Conservation (phyloP, 2,888 invertebrate species). For the Cephus rjabovi region DNA sequence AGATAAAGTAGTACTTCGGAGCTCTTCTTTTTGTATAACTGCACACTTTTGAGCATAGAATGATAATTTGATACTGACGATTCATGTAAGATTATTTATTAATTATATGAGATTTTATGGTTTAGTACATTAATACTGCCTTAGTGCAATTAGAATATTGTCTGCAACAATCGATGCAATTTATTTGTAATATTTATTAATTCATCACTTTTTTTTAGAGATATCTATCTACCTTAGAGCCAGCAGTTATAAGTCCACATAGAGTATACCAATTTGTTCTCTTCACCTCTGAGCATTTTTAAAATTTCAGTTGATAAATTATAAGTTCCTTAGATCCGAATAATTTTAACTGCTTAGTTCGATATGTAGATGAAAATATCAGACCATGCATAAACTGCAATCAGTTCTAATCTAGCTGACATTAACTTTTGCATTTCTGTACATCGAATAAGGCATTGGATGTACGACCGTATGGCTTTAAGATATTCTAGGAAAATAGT, state of each 20-base stretch:
- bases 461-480: conserved; percentile 31
- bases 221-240: conserved; percentile 26
- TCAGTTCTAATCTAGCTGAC: not conserved
- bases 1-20: conserved; percentile 11
- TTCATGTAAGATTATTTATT: not conserved
- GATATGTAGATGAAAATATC: not conserved
- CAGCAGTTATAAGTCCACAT: conserved; percentile 21
- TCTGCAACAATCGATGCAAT: conserved; percentile 16
- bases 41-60: conserved; percentile 16
- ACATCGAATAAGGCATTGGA: not conserved
- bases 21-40: conserved; percentile 6
- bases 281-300: not conserved
- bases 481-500: conserved; percentile 25
- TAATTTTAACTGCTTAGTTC: not conserved
- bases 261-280: not conserved
- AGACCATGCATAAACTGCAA: not conserved
- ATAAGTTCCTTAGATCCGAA: not conserved
- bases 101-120: conserved; percentile 14
- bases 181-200: conserved; percentile 22
- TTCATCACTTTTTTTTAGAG: conserved; percentile 11
- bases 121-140: not conserved
- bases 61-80: not conserved
- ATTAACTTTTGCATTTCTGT: conserved; percentile 15
- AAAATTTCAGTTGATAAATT: not conserved
- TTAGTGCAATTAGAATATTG: conserved; percentile 5